These are phyloP conservation scores for Saxicola maurus DNA, from an alignment of 2,797 vertebrate species.

Conservation along the genomic window DNA sequence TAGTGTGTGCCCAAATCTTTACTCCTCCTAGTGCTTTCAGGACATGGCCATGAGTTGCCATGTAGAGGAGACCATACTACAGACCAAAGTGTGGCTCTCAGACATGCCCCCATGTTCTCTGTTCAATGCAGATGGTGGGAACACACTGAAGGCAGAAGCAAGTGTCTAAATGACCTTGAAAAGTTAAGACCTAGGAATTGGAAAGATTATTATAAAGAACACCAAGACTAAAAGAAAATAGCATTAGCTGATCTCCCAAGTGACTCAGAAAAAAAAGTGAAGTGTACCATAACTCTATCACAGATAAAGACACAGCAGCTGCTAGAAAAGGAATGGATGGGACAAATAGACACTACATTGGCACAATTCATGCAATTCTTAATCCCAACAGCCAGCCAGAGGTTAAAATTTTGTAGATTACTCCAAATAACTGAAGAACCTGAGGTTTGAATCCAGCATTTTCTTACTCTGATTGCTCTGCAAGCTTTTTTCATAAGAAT, in stretches of 20 bases:
- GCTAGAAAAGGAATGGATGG: background rate
- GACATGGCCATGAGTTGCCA: background rate
- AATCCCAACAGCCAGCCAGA: background rate
- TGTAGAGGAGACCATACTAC: background rate
- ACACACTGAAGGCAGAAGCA: background rate
- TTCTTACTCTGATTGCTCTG: background rate
- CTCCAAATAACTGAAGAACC: background rate
- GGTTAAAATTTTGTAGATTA: background rate
- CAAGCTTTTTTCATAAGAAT: background rate
- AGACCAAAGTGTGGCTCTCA: background rate
- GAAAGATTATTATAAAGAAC: background rate
- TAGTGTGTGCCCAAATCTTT: background rate
- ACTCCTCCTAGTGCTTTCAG: background rate
- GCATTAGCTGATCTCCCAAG: background rate
- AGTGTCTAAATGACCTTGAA: background rate
- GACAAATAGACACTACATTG: background rate
- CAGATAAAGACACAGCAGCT: background rate
- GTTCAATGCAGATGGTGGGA: background rate
- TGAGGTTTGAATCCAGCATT: background rate
- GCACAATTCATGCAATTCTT: background rate
- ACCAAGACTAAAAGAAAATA: background rate
- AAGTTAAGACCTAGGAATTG: background rate
- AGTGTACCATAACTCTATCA: background rate
- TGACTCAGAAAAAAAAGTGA: background rate
- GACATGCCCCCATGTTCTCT: background rate